Percentiles rank a stretch among this genome's conserved stretches.
Evolutionary conservation across 2,888 invertebrate species (phyloP).

Genomic region (Malacosoma neustria): DNA sequence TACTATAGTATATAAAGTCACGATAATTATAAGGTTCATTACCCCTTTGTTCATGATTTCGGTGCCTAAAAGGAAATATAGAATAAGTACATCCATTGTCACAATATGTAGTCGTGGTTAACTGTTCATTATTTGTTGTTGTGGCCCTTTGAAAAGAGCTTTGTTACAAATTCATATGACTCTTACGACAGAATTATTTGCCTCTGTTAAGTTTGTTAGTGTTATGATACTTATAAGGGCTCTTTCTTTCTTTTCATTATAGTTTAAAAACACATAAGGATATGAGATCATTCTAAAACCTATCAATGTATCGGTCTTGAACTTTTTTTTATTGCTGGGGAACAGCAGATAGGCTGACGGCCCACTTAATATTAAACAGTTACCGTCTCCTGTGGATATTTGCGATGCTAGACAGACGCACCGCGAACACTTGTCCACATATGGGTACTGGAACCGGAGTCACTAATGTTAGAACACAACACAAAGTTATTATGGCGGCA

Average conservation of each 20-base stretch:
- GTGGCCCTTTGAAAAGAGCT: constrained; percentile 18
- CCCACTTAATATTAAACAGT: too few species aligned
- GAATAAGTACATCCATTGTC: constrained; percentile 10
- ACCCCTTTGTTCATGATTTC: constrained; percentile 6
- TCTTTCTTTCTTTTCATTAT: not conserved
- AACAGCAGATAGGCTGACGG: too few species aligned
- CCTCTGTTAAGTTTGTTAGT: constrained; percentile 7
- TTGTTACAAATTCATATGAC: constrained; percentile 17
- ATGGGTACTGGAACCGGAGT: too few species aligned
- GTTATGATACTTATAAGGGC: not conserved
- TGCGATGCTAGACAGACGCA: too few species aligned
- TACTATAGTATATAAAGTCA: too few species aligned
- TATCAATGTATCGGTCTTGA: too few species aligned
- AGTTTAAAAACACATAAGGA: not conserved
- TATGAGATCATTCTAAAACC: not conserved
- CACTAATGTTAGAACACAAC: too few species aligned
- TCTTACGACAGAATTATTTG: constrained; percentile 12
- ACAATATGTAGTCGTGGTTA: constrained; percentile 16
- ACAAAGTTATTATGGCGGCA: too few species aligned
- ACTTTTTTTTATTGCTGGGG: too few species aligned
- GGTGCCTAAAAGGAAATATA: constrained; percentile 6
- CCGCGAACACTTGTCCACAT: too few species aligned
- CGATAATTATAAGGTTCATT: too few species aligned
- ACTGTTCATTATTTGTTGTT: constrained; percentile 21
- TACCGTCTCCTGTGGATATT: too few species aligned